phyloP scores from a whole-genome alignment of 2,888 invertebrate species.

The Rhogogaster chlorosoma region DNA sequence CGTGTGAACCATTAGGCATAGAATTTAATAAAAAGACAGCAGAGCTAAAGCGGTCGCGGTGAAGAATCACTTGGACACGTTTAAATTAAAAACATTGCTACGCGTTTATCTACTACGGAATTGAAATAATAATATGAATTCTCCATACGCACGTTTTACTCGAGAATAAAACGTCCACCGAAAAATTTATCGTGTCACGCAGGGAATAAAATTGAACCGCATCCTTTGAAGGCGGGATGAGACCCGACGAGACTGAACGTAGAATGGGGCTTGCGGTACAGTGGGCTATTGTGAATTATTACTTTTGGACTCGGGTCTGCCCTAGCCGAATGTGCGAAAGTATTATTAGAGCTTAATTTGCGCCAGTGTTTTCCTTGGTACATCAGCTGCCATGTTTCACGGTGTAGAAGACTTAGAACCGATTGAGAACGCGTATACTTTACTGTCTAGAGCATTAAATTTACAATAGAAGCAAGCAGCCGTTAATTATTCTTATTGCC shows the following conservation, averaged over 20 bases:
- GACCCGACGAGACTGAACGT: neutral
- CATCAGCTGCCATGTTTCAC: neutral
- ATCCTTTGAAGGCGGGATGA: conserved; percentile 5
- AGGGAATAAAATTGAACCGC: conserved; percentile 15
- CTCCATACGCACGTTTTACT: neutral
- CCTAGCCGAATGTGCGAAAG: conserved; percentile 1
- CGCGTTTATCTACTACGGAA: conserved; percentile 23
- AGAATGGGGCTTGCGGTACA: neutral
- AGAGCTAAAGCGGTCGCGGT: conserved; percentile 35
- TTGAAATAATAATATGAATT: conserved; percentile 28
- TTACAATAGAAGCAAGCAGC: neutral
- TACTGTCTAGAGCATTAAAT: neutral
- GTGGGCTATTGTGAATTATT: conserved; percentile 23
- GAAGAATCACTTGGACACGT: conserved; percentile 56
- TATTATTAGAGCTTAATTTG: conserved; percentile 33
- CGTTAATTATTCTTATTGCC: neutral
- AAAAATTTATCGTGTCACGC: conserved; percentile 24
- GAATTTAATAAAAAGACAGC: conserved; percentile 16
- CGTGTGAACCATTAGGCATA: conserved; percentile 44
- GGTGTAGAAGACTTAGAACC: neutral
- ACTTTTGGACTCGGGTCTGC: neutral
- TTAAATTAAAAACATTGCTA: conserved; percentile 55
- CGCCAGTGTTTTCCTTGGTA: neutral
- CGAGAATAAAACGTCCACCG: neutral
- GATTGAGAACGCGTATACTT: neutral